Base-by-base conservation (phyloP, 2,888 invertebrate species). In the Amiota minor region DNA sequence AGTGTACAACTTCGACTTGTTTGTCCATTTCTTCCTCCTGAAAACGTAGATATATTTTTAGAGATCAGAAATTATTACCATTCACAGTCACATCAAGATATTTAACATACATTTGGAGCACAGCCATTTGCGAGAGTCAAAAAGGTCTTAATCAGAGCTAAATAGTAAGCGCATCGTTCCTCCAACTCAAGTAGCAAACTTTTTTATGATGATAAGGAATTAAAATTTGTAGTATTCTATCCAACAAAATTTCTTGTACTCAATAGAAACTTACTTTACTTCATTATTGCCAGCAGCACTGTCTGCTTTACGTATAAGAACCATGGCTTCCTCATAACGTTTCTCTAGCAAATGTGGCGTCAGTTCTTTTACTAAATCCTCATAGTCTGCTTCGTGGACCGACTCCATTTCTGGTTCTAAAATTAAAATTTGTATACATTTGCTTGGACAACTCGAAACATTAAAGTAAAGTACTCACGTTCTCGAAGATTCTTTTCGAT, bases 1-100 rank as follows among this genome's bases (percentile, higher is more conserved):
- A 97, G 69, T 93, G 92, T 0, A 96, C 94, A 6, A 93, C 90
- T 75, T 90, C 91, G 77, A 93, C 93, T 86, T 92, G 92, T 70
- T 91, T 91, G 75, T 91, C 91, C 70, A 93, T 86, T 76, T 92
- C 90, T 80, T 93, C 92, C 80, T 90, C 86, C 89, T 90, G 67
- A 12, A 8, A 10, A 50, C 12, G 14, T 14, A 14, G 11, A 11
- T n/a, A 18, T 9, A 20, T 23, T 23, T 20, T 11, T 9, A 50
- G 6, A 6, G 1, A 55, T 6, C 14, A 9, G 47, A 56, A n/a
- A 55, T 45, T 45, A 0, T 8, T 2, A n/a, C 8, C 59, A 85
- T 88, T 83, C 82, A 89, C 90, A 74, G 86, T 87, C 74, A 88
- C 86, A 16, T 84, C 0, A 35, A 35, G 35, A 35, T 6, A 35